These are phyloP conservation scores for Lepilemur septentrionalis DNA, from an alignment of 2,797 vertebrate species.

Conservation along the genomic window DNA sequence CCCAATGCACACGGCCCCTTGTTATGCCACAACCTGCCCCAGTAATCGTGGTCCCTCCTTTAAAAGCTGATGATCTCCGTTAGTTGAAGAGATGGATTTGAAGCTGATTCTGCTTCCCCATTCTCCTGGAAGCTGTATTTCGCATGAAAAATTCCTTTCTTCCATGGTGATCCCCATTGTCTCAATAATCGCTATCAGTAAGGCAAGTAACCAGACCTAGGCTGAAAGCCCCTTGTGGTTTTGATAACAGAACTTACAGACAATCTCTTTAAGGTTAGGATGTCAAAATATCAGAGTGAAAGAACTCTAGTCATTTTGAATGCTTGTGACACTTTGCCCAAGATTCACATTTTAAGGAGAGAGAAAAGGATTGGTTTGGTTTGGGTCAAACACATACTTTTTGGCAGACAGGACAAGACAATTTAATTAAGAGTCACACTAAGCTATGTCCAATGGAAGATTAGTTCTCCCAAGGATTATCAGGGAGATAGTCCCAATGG, in stretches of 20 bases:
- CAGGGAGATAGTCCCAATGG: neutral
- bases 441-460: neutral
- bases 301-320: neutral
- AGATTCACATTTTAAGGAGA: conserved; percentile 41
- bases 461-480: neutral
- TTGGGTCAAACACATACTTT: neutral
- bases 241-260: neutral
- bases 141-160: neutral
- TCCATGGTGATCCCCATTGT: neutral
- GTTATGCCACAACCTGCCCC: neutral
- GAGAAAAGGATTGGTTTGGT: neutral
- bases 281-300: neutral
- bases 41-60: neutral
- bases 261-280: neutral
- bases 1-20: neutral
- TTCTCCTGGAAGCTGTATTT: neutral
- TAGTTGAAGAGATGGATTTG: neutral
- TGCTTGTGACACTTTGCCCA: neutral
- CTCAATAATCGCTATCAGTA: neutral
- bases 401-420: neutral
- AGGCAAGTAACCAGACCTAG: neutral
- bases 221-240: neutral
- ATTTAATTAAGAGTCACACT: neutral
- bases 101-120: neutral
- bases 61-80: neutral